Conservation (phyloP, 1,140 invertebrate genomes). For the Pachyrhynchus sulphureomaculatus region DNA sequence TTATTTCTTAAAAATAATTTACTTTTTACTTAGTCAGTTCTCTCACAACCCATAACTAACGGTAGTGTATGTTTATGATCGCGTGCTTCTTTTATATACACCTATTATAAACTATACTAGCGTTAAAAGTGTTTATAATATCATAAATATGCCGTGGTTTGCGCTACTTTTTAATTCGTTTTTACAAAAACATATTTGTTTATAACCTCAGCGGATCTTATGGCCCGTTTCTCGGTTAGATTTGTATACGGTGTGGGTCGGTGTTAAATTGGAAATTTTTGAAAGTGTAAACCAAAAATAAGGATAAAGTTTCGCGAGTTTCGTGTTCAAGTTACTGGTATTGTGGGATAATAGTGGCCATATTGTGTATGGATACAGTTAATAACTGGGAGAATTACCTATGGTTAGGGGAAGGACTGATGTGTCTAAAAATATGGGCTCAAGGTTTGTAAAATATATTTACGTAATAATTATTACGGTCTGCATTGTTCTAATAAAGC, state of each 20-base stretch:
- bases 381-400: no score
- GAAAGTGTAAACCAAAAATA: not conserved
- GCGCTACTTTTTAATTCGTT: not conserved
- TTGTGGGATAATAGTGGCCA: no score
- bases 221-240: conserved; percentile 5
- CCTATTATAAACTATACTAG: conserved; percentile 11
- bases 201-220: conserved; percentile 10
- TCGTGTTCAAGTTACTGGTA: no score
- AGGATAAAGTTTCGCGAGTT: not conserved
- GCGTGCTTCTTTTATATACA: conserved; percentile 12
- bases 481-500: no score
- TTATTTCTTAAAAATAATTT: conserved; percentile 20
- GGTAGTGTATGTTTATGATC: conserved; percentile 19
- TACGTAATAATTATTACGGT: no score
- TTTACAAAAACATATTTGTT: conserved; percentile 24
- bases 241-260: no score
- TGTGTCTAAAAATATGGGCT: no score
- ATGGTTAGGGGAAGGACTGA: no score
- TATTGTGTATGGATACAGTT: no score
- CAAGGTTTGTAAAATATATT: no score
- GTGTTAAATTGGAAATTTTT: conserved; percentile 7
- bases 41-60: not conserved
- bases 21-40: conserved; percentile 21
- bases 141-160: conserved; percentile 21
- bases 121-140: conserved; percentile 21